A percentile compares a stretch with the other conserved stretches of the same genome.
Evolutionary conservation across 2,888 invertebrate species (phyloP).

Genomic region (Agrochola litura): DNA sequence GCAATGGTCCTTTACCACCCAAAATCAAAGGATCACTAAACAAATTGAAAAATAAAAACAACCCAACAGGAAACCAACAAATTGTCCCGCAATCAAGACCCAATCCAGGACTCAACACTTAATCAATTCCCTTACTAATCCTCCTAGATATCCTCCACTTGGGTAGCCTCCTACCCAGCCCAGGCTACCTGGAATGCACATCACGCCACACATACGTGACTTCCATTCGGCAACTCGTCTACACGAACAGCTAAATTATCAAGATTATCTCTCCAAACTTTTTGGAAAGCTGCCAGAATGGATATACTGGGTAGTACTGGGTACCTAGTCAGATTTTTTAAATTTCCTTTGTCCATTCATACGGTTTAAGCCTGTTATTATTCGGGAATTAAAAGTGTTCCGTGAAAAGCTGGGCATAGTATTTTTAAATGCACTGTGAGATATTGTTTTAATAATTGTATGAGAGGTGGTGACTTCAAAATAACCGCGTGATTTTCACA

Average conservation of each 20-base stretch:
- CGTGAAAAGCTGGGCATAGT: neutral
- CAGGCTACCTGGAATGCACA: slow-evolving; percentile 57
- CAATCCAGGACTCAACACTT: slow-evolving; percentile 31
- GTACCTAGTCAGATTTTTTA: slow-evolving; percentile 53
- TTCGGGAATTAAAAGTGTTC: slow-evolving; percentile 45
- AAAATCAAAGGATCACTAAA: neutral
- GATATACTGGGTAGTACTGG: slow-evolving; percentile 7
- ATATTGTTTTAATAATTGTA: neutral
- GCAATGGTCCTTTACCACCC: no score
- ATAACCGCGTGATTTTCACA: neutral
- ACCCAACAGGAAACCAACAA: neutral
- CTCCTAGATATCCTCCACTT: slow-evolving; percentile 23
- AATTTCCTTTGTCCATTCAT: slow-evolving; percentile 50
- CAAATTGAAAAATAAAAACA: no score
- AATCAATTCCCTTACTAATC: slow-evolving; percentile 55
- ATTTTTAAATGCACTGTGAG: slow-evolving; percentile 15
- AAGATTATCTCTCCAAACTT: slow-evolving; percentile 61
- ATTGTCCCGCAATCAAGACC: slow-evolving; percentile 33
- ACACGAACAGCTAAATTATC: slow-evolving; percentile 61
- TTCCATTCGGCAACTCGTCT: slow-evolving; percentile 56
- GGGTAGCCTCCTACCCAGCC: slow-evolving; percentile 27
- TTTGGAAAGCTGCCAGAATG: slow-evolving; percentile 58
- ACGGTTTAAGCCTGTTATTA: slow-evolving; percentile 40
- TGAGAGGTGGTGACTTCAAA: neutral
- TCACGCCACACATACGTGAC: slow-evolving; percentile 63